Evolutionary conservation across 2,888 invertebrate species (phyloP), one percentile per base, ranked within the genome.

Genomic region (Rhopalosiphum nymphaeae): DNA sequence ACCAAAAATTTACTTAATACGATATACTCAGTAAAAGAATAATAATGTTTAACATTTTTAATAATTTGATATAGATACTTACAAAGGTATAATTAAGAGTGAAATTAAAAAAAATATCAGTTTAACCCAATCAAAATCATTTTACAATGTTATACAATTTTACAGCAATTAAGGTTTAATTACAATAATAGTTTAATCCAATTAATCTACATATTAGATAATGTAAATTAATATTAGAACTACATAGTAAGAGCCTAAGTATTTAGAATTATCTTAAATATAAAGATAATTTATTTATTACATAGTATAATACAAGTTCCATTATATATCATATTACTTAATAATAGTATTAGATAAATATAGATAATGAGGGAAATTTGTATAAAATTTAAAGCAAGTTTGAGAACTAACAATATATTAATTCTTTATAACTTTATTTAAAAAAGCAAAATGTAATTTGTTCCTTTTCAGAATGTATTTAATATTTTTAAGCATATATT

Each of bases 141-240:
- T 78, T 36, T 78, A 78, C n/a, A 29, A 9, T 61, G 67, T 78
- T 78, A 5, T 7, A 78, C 16, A 36, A 36, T 78, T 78, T 78
- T 5, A 78, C 0, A 78, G 7, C 36, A 36, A 78, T 78, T 78
- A 78, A 78, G 21, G 36, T 21, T 36, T 78, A 78, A 78, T 78
- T 78, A 36, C 87, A 49, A 88, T 56, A 88, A 36, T 87, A 61
- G 29, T 26, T 87, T 92, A 92, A 92, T 61, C 87, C 61, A 87
- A 92, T 92, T 92, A 92, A 61, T 49, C 49, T 92, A 26, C 25
- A 92, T 87, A 29, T 86, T 57, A 25, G 21, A 44, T 91, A 44
- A n/a, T 87, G 61, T 92, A 87, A 36, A 87, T 86, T 56, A 57
- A 46, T 57, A 87, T 85, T 57, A n/a, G 36, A 53, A 44, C 44